Evolutionary conservation across 2,797 vertebrate genomes (phyloP), one percentile per base, ranked within the genome.

Genomic region (Epinephelus malabaricus): DNA sequence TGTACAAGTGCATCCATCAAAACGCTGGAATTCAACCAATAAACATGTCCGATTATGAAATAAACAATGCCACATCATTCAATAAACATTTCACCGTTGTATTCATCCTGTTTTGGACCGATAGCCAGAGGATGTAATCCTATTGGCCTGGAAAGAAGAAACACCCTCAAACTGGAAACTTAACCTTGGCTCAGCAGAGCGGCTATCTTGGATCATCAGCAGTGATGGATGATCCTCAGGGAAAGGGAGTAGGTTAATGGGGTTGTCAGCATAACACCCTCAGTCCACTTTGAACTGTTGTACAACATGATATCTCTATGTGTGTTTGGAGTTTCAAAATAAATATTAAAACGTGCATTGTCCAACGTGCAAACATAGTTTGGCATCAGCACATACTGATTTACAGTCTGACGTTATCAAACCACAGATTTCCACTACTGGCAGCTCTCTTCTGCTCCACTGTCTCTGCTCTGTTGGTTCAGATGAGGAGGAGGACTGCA

Each of bases 151-250:
- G 66, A 46, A 74, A 53, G 50, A 19, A 91, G 73, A 88, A 92
- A 91, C 88, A 86, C 81, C 84, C 82, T 86, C 51, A 67, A 72
- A 80, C 55, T 73, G 67, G 77, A 89, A 90, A 85, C 47, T 71
- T 47, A 49, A n/a, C 50, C 27, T 78, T 84, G 77, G 87, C 89
- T 84, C 38, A 43, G 73, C 12, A 17, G 23, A 49, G 56, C 9
- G 3, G 61, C 56, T 64, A 58, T 78, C 78, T 75, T 69, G 69
- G 72, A 84, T 75, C 79, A 72, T 79, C 71, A 69, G 55, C 21
- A 49, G 56, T 88, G 86, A 92, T 84, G 78, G 70, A 88, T 72
- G 74, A 66, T 81, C 84, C 74, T 79, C 55, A 0, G 30, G 76
- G 78, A 79, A 45, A 87, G 68, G 82, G 86, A 84, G 73, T 68